A percentile compares a stretch with the other conserved stretches of the same genome.
These are phyloP conservation scores for Apodemia zela DNA, from an alignment of 2,888 invertebrate genomes.

Conservation along the genomic window DNA sequence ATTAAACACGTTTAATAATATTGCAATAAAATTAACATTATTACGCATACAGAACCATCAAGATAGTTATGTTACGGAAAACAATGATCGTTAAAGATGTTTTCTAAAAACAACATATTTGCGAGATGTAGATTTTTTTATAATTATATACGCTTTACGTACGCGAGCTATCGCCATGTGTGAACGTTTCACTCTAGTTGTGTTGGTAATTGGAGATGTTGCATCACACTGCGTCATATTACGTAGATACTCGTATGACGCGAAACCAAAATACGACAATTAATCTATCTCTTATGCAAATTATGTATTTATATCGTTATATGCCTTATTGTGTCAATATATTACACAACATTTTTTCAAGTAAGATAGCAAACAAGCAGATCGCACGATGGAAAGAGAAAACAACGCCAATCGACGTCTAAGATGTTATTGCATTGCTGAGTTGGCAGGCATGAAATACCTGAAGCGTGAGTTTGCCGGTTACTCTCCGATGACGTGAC, in stretches of 20 bases:
- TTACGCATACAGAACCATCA: neutral
- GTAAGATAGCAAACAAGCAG: too few relatives aligned
- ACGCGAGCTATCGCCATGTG: conserved; percentile 38
- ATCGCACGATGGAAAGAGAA: too few relatives aligned
- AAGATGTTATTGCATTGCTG: too few relatives aligned
- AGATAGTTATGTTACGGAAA: neutral
- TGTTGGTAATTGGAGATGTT: conserved; percentile 47
- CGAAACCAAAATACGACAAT: conserved; percentile 23
- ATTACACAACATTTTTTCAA: too few relatives aligned
- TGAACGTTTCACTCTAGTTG: conserved; percentile 65
- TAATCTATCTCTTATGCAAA: conserved; percentile 9
- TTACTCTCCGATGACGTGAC: too few relatives aligned
- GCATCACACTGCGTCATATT: conserved; percentile 42
- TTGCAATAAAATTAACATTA: neutral
- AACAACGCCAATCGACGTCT: too few relatives aligned
- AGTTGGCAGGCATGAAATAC: too few relatives aligned
- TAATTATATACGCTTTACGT: neutral
- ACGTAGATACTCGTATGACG: conserved; percentile 26
- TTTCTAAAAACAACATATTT: neutral
- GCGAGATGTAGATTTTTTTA: neutral
- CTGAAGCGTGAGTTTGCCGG: too few relatives aligned
- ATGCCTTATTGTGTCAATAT: neutral
- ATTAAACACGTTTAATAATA: too few relatives aligned
- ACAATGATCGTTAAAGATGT: neutral
- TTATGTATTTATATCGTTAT: neutral